Evolutionary conservation across 2,888 invertebrate species (phyloP).

Genomic region (Troides helena): DNA sequence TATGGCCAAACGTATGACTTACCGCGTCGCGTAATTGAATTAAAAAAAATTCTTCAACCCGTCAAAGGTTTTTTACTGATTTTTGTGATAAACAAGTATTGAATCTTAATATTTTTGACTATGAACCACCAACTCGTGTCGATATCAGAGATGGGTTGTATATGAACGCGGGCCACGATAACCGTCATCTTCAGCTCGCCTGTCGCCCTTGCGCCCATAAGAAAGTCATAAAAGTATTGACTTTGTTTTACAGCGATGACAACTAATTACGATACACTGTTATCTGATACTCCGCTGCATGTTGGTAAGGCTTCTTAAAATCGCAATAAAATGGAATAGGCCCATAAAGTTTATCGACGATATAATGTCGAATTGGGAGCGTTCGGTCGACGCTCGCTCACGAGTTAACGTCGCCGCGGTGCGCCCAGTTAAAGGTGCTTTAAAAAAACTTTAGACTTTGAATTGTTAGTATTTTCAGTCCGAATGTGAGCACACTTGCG

Average conservation of each 20-base stretch:
- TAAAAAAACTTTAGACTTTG: slow-evolving; percentile 28
- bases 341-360: slow-evolving; percentile 54
- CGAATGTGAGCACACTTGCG: slow-evolving; percentile 33
- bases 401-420: slow-evolving; percentile 25
- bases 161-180: not conserved
- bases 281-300: slow-evolving; percentile 36
- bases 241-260: slow-evolving; percentile 19
- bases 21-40: too few relatives aligned
- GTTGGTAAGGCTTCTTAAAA: slow-evolving; percentile 40
- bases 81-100: too few relatives aligned
- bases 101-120: too few relatives aligned
- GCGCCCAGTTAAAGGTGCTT: slow-evolving; percentile 29
- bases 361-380: slow-evolving; percentile 41
- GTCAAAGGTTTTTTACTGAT: too few relatives aligned
- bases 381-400: slow-evolving; percentile 38
- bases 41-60: too few relatives aligned
- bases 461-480: slow-evolving; percentile 36
- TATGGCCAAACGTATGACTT: too few relatives aligned
- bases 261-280: slow-evolving; percentile 42
- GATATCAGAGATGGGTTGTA: not conserved
- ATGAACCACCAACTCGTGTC: too few relatives aligned
- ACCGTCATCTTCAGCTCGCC: not conserved
- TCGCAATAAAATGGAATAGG: slow-evolving; percentile 45
- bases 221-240: slow-evolving; percentile 14
- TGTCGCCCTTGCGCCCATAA: slow-evolving; percentile 1